These are phyloP conservation scores for Oryzias curvinotus DNA, from an alignment of 2,113 vertebrate species.

Conservation along the genomic window DNA sequence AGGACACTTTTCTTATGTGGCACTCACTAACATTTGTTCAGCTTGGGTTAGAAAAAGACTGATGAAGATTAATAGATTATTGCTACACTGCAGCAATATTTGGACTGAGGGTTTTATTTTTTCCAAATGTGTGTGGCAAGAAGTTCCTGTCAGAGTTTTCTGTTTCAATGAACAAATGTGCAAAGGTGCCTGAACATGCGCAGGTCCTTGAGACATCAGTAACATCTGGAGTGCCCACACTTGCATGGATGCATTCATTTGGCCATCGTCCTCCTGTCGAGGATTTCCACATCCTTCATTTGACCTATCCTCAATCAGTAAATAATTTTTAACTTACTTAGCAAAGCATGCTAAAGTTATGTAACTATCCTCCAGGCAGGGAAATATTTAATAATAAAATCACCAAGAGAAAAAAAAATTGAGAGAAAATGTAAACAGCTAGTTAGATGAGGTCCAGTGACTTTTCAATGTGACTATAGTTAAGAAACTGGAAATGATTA, in stretches of 20 bases:
- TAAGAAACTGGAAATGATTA: constrained; percentile 13
- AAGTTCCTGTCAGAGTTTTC: constrained; percentile 40
- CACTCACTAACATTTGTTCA: too few relatives aligned
- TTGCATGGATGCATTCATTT: constrained; percentile 44
- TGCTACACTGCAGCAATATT: constrained; percentile 36
- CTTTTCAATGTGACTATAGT: constrained; percentile 38
- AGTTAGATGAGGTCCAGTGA: constrained; percentile 47
- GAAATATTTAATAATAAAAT: constrained; percentile 50
- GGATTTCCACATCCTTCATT: constrained; percentile 40
- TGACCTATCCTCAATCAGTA: constrained; percentile 51
- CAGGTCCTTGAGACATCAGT: constrained; percentile 39
- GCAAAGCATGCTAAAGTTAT: constrained; percentile 51
- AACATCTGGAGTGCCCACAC: constrained; percentile 59
- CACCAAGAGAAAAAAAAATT: constrained; percentile 43
- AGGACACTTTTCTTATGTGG: constrained; percentile 15
- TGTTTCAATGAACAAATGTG: constrained; percentile 45
- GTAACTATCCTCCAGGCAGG: constrained; percentile 35
- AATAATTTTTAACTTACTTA: constrained; percentile 53
- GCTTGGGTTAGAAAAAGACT: constrained; percentile 28
- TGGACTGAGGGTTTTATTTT: constrained; percentile 34
- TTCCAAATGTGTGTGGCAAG: constrained; percentile 19
- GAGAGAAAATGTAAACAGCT: constrained; percentile 47
- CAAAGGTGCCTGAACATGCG: constrained; percentile 43
- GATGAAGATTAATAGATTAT: constrained; percentile 50
- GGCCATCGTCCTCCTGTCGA: constrained; percentile 51